Percentiles rank a stretch among this genome's conserved stretches.
phyloP scores from a whole-genome alignment of 1,140 invertebrate genomes.

The Apis florea region DNA sequence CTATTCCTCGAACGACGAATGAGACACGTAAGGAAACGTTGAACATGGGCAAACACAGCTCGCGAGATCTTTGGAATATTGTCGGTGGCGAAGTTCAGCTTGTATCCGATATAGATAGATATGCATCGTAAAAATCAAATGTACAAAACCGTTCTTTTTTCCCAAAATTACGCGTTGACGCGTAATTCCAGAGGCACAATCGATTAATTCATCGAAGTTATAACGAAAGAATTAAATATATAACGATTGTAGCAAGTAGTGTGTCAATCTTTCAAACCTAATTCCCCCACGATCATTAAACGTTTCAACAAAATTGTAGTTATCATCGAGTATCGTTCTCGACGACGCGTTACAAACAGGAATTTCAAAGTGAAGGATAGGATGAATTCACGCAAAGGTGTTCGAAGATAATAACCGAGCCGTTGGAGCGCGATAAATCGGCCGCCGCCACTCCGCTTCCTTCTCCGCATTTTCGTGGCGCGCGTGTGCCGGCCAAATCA shows the following conservation, averaged over 20 bases:
- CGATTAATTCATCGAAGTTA: no score
- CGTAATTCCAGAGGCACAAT: no score
- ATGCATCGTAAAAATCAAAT: not conserved
- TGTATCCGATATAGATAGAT: not conserved
- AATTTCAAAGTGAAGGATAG: not conserved
- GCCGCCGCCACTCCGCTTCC: constrained; percentile 51
- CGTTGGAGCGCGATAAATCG: constrained; percentile 48
- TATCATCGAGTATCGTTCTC: no score
- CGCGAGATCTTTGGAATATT: not conserved
- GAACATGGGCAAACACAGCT: not conserved
- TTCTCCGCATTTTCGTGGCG: constrained; percentile 39
- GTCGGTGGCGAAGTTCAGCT: not conserved
- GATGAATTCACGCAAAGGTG: not conserved
- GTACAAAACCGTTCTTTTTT: no score
- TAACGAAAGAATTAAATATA: no score
- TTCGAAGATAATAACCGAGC: constrained; percentile 11
- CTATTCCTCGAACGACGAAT: not conserved
- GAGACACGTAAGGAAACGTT: not conserved
- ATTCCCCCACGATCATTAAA: no score
- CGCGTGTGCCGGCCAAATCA: constrained; percentile 54
- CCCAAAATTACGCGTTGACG: no score
- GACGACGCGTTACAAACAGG: no score
- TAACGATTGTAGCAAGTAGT: no score
- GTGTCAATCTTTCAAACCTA: no score
- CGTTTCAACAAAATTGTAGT: no score